Percentiles rank a stretch among this genome's conserved stretches.
These are phyloP conservation scores for Takifugu bimaculatus DNA, from an alignment of 2,113 vertebrate species.

Conservation along the genomic window DNA sequence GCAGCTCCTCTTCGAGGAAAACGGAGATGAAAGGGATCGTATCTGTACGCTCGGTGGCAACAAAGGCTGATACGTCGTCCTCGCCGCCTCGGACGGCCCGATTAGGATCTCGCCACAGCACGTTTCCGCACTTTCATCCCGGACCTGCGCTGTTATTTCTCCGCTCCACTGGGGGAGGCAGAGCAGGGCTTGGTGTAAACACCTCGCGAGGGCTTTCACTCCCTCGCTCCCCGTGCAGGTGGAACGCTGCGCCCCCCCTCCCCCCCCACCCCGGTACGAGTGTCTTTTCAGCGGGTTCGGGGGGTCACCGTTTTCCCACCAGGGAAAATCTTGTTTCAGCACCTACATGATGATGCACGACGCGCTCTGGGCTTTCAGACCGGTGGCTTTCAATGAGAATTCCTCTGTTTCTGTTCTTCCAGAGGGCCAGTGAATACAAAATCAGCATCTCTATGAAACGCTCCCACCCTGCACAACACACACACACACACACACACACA, in stretches of 20 bases:
- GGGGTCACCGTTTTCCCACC: slow-evolving; percentile 88
- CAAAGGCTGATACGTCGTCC: slow-evolving; percentile 33
- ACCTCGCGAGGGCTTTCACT: slow-evolving; percentile 45
- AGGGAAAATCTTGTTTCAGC: slow-evolving; percentile 79
- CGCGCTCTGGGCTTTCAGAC: slow-evolving; percentile 78
- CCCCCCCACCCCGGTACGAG: slow-evolving; percentile 31
- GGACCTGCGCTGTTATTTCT: slow-evolving; percentile 67
- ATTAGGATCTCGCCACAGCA: slow-evolving; percentile 69
- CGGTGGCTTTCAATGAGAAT: slow-evolving; percentile 56
- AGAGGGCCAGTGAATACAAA: slow-evolving; percentile 70
- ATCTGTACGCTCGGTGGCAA: slow-evolving; percentile 34
- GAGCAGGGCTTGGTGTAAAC: slow-evolving; percentile 69
- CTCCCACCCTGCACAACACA: slow-evolving; percentile 48
- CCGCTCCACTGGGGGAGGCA: slow-evolving; percentile 62
- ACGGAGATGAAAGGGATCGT: slow-evolving; percentile 67
- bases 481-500: slow-evolving; percentile 2
- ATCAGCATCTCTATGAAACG: slow-evolving; percentile 79
- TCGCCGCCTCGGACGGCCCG: slow-evolving; percentile 37
- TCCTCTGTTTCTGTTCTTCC: slow-evolving; percentile 61
- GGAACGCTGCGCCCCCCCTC: slow-evolving; percentile 37
- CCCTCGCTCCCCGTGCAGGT: slow-evolving; percentile 57
- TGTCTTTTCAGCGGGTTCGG: slow-evolving; percentile 76
- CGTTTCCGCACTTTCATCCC: slow-evolving; percentile 54
- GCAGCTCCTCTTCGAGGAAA: slow-evolving; percentile 18
- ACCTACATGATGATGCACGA: slow-evolving; percentile 76